Evolutionary conservation across 2,888 invertebrate species (phyloP).

Genomic region (Standfussiana lucernea): DNA sequence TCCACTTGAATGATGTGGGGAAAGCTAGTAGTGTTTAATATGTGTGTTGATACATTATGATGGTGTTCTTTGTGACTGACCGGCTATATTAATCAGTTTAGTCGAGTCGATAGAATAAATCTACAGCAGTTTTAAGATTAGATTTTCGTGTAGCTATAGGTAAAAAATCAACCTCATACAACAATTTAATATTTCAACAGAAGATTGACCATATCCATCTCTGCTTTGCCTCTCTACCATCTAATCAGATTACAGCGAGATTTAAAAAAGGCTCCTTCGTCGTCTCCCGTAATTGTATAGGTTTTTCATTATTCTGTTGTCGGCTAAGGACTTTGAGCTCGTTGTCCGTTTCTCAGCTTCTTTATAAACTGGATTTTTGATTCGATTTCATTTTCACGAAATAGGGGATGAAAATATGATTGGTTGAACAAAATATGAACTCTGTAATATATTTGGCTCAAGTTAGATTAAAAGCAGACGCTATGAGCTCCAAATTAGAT

Average conservation of each 20-base stretch:
- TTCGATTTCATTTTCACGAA: conserved; percentile 31
- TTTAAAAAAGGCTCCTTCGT: conserved; percentile 46
- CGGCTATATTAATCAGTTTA: too few relatives aligned
- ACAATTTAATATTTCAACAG: too few relatives aligned
- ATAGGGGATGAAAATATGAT: conserved; percentile 25
- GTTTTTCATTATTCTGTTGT: conserved; percentile 47
- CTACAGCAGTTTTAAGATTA: too few relatives aligned
- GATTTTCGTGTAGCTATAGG: too few relatives aligned
- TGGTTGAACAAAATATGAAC: conserved; percentile 8
- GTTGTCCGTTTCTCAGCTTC: conserved; percentile 14
- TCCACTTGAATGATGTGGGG: too few relatives aligned
- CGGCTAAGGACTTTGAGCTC: conserved; percentile 17
- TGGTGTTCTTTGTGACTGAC: too few relatives aligned
- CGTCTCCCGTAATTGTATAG: conserved; percentile 40
- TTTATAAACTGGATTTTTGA: conserved; percentile 19
- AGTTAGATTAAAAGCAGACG: conserved; percentile 7
- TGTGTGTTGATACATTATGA: too few relatives aligned
- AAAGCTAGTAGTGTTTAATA: not conserved
- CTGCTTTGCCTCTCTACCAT: not conserved
- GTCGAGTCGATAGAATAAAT: too few relatives aligned
- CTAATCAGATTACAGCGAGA: conserved; percentile 35
- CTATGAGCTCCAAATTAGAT: conserved; percentile 11
- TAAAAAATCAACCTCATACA: too few relatives aligned
- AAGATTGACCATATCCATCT: not conserved
- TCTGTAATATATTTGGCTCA: not conserved